phyloP scores from a whole-genome alignment of 2,888 invertebrate species.

The Cephus spinipes region DNA sequence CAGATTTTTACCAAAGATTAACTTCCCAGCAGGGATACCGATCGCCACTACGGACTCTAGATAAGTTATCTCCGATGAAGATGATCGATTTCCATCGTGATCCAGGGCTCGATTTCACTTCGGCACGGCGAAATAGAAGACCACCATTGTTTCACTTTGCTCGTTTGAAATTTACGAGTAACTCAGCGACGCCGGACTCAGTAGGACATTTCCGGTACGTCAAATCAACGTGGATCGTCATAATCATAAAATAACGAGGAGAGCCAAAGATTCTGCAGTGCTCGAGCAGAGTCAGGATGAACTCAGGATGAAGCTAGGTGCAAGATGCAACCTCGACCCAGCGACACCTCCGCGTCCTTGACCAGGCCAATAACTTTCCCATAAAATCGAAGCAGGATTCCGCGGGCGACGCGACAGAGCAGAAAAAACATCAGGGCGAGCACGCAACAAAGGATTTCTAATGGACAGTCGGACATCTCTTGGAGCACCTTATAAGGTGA shows the following conservation, averaged over 20 bases:
- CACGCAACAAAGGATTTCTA: slow-evolving; percentile 55
- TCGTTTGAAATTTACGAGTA: neutral
- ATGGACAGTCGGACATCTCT: slow-evolving; percentile 30
- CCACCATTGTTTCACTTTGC: neutral
- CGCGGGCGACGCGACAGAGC: neutral
- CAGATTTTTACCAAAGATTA: neutral
- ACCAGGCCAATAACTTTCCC: slow-evolving; percentile 7
- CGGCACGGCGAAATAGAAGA: neutral
- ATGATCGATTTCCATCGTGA: neutral
- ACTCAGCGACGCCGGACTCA: neutral
- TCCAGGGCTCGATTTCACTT: neutral
- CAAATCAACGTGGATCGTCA: neutral
- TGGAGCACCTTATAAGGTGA: slow-evolving; percentile 22
- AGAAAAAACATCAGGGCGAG: slow-evolving; percentile 35
- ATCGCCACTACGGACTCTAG: neutral
- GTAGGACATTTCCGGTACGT: neutral
- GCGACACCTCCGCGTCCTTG: slow-evolving; percentile 5
- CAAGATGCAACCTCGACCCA: neutral
- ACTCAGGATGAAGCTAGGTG: neutral
- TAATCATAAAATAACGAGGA: neutral
- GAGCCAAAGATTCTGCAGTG: neutral
- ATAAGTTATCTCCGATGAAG: neutral
- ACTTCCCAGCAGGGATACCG: neutral
- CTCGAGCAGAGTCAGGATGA: neutral
- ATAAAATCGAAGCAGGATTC: neutral